Conservation (phyloP, 2,888 invertebrate species). For the Nemotelus nigrinus region DNA sequence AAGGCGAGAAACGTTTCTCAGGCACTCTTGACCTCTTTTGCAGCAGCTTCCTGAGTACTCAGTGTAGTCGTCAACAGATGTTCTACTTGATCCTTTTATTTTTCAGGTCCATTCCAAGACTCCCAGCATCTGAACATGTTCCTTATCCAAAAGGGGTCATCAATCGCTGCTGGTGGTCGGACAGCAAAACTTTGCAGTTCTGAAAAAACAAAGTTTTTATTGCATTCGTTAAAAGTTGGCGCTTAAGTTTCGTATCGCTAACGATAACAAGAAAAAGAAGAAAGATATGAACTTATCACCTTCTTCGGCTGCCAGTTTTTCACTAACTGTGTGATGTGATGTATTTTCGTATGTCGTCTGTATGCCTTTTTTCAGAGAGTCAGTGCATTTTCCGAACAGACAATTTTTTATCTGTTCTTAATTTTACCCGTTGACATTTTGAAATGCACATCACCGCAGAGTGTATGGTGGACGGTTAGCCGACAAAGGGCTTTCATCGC, state of each 20-base stretch:
- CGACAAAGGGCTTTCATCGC: too few species aligned
- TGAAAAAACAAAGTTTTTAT: conserved; percentile 21
- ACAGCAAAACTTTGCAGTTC: conserved; percentile 24
- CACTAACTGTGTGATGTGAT: neutral
- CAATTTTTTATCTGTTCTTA: too few species aligned
- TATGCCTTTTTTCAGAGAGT: too few species aligned
- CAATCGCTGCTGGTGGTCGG: conserved; percentile 36
- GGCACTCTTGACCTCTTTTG: neutral
- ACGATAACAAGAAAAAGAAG: neutral
- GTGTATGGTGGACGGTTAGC: too few species aligned
- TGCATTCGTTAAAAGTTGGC: conserved; percentile 32
- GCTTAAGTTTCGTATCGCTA: conserved; percentile 27
- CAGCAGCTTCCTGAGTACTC: neutral
- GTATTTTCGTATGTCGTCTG: too few species aligned
- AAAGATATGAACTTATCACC: conserved; percentile 41
- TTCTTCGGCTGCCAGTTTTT: conserved; percentile 16
- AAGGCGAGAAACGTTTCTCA: neutral
- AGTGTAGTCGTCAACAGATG: neutral
- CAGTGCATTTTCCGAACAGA: too few species aligned
- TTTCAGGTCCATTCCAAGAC: neutral
- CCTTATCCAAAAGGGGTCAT: conserved; percentile 19
- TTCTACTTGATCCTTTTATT: neutral
- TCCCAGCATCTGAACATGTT: neutral
- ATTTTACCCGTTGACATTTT: too few species aligned
- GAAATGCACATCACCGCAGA: too few species aligned